phyloP scores from a whole-genome alignment of 2,797 vertebrate genomes.

The Pipistrellus pygmaeus region DNA sequence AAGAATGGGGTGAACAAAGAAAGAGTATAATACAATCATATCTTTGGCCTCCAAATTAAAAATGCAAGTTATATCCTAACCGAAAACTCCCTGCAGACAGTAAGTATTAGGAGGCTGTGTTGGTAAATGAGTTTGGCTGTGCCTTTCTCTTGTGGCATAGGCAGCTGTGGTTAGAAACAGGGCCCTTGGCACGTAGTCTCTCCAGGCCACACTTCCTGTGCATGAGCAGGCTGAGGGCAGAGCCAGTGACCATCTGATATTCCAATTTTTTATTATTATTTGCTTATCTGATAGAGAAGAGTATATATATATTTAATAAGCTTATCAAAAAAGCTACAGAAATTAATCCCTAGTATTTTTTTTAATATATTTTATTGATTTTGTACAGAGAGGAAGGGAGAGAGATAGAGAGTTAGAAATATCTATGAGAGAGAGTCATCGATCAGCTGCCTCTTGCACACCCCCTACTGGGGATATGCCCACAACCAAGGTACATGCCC shows the following conservation, averaged over 20 bases:
- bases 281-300: background rate
- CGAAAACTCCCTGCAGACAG: background rate
- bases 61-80: background rate
- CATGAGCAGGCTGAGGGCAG: background rate
- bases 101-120: background rate
- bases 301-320: background rate
- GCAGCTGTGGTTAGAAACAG: background rate
- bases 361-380: too few relatives aligned
- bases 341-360: background rate
- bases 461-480: too few relatives aligned
- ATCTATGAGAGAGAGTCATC: too few relatives aligned
- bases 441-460: too few relatives aligned
- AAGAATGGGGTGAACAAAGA: background rate
- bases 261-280: background rate
- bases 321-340: background rate
- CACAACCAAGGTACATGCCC: too few relatives aligned
- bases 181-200: background rate
- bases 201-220: fast-evolving
- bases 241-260: background rate
- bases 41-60: background rate
- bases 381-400: too few relatives aligned
- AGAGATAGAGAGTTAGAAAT: too few relatives aligned
- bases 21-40: background rate
- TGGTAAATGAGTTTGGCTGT: background rate
- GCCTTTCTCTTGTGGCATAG: background rate